phyloP scores from a whole-genome alignment of 1,140 invertebrate species.

The Hermatobates lingyangjiaoensis region DNA sequence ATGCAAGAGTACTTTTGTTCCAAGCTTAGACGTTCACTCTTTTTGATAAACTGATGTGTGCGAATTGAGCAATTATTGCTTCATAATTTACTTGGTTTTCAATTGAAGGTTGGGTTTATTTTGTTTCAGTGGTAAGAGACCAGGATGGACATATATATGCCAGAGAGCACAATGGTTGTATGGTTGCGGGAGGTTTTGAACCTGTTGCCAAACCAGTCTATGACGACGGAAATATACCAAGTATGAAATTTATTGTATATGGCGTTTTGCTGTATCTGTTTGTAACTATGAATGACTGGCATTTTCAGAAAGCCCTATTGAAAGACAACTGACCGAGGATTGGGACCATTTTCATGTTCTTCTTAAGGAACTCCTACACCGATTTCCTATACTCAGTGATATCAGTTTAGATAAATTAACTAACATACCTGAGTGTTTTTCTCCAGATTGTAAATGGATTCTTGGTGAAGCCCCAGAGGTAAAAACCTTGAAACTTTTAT shows the following conservation, averaged over 20 bases:
- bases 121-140: slow-evolving; percentile 56
- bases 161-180: slow-evolving; percentile 54
- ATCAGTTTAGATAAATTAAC: slow-evolving; percentile 55
- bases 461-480: slow-evolving; percentile 84
- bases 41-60: no score
- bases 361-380: slow-evolving; percentile 61
- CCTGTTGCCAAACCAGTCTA: slow-evolving; percentile 74
- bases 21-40: no score
- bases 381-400: slow-evolving; percentile 57
- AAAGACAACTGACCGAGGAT: slow-evolving; percentile 52
- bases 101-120: neutral
- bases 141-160: slow-evolving; percentile 78
- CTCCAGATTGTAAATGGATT: slow-evolving; percentile 79
- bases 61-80: neutral
- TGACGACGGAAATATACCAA: slow-evolving; percentile 47
- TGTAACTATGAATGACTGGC: neutral
- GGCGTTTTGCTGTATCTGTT: neutral
- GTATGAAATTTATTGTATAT: slow-evolving; percentile 25
- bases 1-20: no score
- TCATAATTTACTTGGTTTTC: neutral
- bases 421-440: slow-evolving; percentile 84
- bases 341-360: slow-evolving; percentile 93
- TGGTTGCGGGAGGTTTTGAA: slow-evolving; percentile 75
- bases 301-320: slow-evolving; percentile 27
- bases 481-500: slow-evolving; percentile 6